Evolutionary conservation across 1,140 invertebrate species (phyloP), one percentile per base, ranked within the genome.

Genomic region (Charaxes varanes): DNA sequence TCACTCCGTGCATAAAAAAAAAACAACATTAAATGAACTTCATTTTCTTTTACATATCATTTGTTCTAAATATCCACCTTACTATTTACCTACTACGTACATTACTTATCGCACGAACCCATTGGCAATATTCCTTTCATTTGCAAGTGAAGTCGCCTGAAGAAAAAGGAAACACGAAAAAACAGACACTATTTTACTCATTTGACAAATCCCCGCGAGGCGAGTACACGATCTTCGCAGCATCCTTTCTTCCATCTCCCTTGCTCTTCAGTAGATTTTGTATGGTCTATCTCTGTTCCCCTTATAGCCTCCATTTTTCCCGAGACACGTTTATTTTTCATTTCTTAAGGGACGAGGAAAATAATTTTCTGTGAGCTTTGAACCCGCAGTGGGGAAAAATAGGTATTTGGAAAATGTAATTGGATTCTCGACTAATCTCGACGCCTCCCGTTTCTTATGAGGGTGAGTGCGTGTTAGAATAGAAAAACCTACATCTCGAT

Each of bases 341-440:
- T 78, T 76, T 78, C 71, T 63, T 65, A 54, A 62, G 64, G 66
- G 63, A 61, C 61, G 62, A 64, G 66, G 66, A 79, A 78, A 78
- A 82, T 79, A 72, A 82, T 79, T 82, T 82, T 73, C 78, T 52
- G 45, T 76, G 70, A 79, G 72, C 78, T 82, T 70, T 82, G 72
- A 82, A 73, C 78, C 61, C 59, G 72, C 62, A 57, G 57, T 53
- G 59, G 63, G 72, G 68, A 76, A 78, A 79, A 79, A 76, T 76
- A 59, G 61, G 67, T 77, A 76, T 73, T 76, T 78, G 47, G 65
- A 70, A 77, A 79, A 79, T 71, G 72, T 73, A 82, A 82, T 82
- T 82, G 78, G 74, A 79, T 82, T 82, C 62, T 64, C 44, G 52
- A 71, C 60, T 77, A 76, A 78, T 79, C 74, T 70, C 64, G 44